Conservation (phyloP, 2,113 vertebrate species). For the Platysteira castanea region DNA sequence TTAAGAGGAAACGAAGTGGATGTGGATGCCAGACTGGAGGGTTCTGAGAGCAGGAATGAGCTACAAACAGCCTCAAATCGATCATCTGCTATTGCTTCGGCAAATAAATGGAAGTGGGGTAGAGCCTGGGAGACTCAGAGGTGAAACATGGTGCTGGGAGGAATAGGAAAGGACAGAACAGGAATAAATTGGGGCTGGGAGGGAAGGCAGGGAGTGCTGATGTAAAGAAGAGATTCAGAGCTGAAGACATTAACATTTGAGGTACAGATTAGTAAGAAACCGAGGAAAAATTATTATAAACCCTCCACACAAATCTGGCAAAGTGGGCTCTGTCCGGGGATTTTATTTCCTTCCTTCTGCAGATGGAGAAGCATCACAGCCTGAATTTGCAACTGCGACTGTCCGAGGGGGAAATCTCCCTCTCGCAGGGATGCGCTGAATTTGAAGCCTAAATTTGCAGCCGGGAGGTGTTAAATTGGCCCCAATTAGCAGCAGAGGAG, state of each 20-base stretch:
- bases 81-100: not conserved
- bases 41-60: not conserved
- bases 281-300: not conserved
- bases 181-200: not conserved
- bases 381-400: not conserved
- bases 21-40: not conserved
- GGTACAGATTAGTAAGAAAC: not conserved
- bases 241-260: not conserved
- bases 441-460: not conserved
- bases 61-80: not conserved
- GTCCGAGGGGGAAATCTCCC: not conserved
- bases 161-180: not conserved
- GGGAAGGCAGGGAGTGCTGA: not conserved
- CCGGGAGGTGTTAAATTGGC: accelerated
- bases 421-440: not conserved
- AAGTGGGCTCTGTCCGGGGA: not conserved
- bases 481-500: accelerated
- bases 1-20: not conserved
- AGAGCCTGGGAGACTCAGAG: not conserved
- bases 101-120: not conserved
- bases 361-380: accelerated
- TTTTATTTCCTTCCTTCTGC: not conserved
- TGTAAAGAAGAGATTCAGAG: not conserved
- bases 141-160: not conserved
- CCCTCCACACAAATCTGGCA: not conserved